A percentile compares a stretch with the other conserved stretches of the same genome.
These are phyloP conservation scores for Empis stercorea DNA, from an alignment of 2,888 invertebrate species.

Conservation along the genomic window DNA sequence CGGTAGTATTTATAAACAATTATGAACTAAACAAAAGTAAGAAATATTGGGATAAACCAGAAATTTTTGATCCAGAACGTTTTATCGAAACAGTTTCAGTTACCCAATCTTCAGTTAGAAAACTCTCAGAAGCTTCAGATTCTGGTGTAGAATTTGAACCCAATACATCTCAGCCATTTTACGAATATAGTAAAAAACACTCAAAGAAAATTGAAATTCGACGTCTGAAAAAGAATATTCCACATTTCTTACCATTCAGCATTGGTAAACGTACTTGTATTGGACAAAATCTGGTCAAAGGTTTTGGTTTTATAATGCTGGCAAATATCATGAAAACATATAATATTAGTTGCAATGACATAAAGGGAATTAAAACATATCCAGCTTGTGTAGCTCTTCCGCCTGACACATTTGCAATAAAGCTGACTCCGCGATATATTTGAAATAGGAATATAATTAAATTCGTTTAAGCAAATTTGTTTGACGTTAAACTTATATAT, in stretches of 20 bases:
- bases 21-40: constrained; percentile 63
- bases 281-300: constrained; percentile 66
- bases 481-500: background rate
- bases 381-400: constrained; percentile 64
- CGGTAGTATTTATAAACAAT: constrained; percentile 73
- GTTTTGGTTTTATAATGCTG: constrained; percentile 60
- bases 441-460: background rate
- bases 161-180: constrained; percentile 8
- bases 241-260: constrained; percentile 73
- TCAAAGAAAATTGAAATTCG: constrained; percentile 5
- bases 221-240: constrained; percentile 42
- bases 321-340: constrained; percentile 60
- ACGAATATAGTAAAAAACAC: constrained; percentile 17
- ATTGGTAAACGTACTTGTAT: constrained; percentile 79
- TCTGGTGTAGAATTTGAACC: constrained; percentile 44
- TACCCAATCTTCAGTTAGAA: constrained; percentile 12
- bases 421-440: constrained; percentile 39
- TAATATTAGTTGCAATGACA: constrained; percentile 45
- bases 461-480: background rate
- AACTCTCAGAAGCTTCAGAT: constrained; percentile 41
- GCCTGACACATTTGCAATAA: constrained; percentile 54
- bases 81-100: constrained; percentile 43
- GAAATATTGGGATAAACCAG: constrained; percentile 59
- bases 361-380: constrained; percentile 42
- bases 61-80: constrained; percentile 59